Evolutionary conservation across 2,888 invertebrate genomes (phyloP).

Genomic region (Drosophila longiperda): DNA sequence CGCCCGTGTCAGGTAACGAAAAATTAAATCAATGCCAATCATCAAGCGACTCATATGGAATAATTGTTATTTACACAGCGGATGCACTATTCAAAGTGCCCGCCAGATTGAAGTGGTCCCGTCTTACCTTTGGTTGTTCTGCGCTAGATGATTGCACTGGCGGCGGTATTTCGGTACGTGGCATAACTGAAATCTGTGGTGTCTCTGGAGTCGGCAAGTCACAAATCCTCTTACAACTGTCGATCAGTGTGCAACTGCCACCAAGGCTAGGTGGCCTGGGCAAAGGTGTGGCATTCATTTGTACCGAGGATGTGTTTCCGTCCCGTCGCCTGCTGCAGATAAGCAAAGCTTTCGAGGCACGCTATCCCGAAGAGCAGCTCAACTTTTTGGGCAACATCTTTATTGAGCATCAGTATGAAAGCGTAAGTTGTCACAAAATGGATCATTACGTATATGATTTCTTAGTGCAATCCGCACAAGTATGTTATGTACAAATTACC

Average conservation of each 20-base stretch:
- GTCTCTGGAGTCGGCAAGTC: constrained; percentile 91
- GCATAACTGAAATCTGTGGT: constrained; percentile 91
- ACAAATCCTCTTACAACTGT: constrained; percentile 90
- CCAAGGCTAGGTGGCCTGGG: constrained; percentile 86
- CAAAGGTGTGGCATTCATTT: constrained; percentile 88
- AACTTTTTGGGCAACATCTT: constrained; percentile 87
- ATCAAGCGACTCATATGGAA: background rate
- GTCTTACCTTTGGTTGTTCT: constrained; percentile 86
- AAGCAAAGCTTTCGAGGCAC: constrained; percentile 82
- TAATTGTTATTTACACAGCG: constrained; percentile 33
- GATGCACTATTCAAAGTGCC: constrained; percentile 65
- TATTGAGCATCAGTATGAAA: constrained; percentile 88
- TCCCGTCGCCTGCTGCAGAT: constrained; percentile 88
- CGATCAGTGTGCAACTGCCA: constrained; percentile 88
- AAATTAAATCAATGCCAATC: background rate
- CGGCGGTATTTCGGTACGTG: constrained; percentile 88
- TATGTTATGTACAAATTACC: background rate
- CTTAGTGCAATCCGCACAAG: background rate
- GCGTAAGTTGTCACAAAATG: constrained; percentile 62
- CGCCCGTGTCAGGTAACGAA: constrained; percentile 63
- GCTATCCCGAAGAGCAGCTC: constrained; percentile 76
- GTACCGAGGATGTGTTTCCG: constrained; percentile 91
- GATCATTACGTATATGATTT: background rate
- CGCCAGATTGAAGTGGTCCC: constrained; percentile 76
- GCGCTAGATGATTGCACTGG: constrained; percentile 87